Base-by-base conservation (phyloP, 2,797 vertebrate genomes). In the Gastrophryne carolinensis region DNA sequence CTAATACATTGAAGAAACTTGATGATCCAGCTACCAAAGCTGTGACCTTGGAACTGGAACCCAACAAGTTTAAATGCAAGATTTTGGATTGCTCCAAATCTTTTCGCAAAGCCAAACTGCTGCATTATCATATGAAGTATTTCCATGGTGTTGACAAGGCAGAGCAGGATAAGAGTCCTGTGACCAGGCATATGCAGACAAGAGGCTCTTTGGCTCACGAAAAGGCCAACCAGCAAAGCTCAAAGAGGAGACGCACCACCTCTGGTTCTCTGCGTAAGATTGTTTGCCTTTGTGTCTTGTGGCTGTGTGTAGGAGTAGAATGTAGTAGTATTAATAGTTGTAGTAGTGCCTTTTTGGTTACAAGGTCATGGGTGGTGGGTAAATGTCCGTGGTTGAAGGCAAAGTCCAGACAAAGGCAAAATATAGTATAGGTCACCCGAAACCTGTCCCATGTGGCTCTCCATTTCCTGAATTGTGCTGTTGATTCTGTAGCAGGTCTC, bases 91-190 rank as follows among this genome's bases (percentile, higher is more conserved):
- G 97, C 87, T 88, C 89, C 56, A 99, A 99, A 87, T 95, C 93
- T 19, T 99, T 98, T 89, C 93, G 97, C 86, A 99, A 98, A 90
- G 94, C 94, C 4, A 95, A 96, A 82, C 87, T 99, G 75, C 87
- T 98, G 80, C 94, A 98, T 87, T 97, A 97, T 89, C 97, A 99
- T 86, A 95, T 98, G 90, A 99, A 99, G 83, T 98, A 99, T 86
- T 99, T 98, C 86, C 97, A 99, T 80, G 92, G 90, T 66, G 88
- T 91, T 84, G 92, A 93, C 69, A 92, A 92, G 67, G 80, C 92
- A 0, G 94, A 95, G 80, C 89, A 91, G 72, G 93, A 93, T 57
- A 92, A 91, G 75, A 89, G 83, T 78, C 87, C 91, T 60, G 81
- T 84, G 83, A 90, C 88, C 85, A 90, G 92, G 83, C 92, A 86